Base-by-base conservation (phyloP, 2,888 invertebrate genomes). In the Acronicta psi region DNA sequence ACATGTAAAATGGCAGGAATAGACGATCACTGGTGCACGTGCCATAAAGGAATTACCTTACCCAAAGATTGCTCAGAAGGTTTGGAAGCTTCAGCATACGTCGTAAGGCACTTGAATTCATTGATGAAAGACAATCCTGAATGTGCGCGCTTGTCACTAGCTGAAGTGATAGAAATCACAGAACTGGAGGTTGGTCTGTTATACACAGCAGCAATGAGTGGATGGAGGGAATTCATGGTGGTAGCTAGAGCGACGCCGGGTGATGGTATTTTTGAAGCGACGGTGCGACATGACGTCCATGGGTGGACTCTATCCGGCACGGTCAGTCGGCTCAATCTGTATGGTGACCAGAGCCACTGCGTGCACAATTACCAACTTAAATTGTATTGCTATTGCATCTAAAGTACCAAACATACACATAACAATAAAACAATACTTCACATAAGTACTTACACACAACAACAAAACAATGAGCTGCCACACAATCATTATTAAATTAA, bases 11-110 rank as follows among this genome's bases (percentile, higher is more conserved):
- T 94, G 59, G 98, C 98, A 0, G 96, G 95, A 1, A 97, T 99
- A 60, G 95, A 96, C 0, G 95, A 96, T 16, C 97, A 98, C 83
- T 98, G 97, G 97, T 98, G 98, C 86, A 97, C 97, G 11, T 99
- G 98, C 73, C 96, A 97, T 79, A 95, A 95, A 55, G 95, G 95
- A 47, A 90, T 89, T 45, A 94, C 95, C 63, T 80, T 97, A 16
- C 83, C 94, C 0, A 88, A 89, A 0, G 92, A 95, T 23, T 95
- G 96, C 69, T 73, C 85, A 0, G 82, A 89, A 14, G 96, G 96
- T 0, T 80, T 89, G 7, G 91, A 95, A 45, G 96, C 96, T 0
- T 96, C 96, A 0, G 82, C 90, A 0, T 95, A 95, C 69, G 87
- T 97, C 17, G 94, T 98, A 0, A 82, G 88, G 10, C 91, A 95